Evolutionary conservation across 2,797 vertebrate genomes (phyloP).

Genomic region (Acipenser oxyrinchus): DNA sequence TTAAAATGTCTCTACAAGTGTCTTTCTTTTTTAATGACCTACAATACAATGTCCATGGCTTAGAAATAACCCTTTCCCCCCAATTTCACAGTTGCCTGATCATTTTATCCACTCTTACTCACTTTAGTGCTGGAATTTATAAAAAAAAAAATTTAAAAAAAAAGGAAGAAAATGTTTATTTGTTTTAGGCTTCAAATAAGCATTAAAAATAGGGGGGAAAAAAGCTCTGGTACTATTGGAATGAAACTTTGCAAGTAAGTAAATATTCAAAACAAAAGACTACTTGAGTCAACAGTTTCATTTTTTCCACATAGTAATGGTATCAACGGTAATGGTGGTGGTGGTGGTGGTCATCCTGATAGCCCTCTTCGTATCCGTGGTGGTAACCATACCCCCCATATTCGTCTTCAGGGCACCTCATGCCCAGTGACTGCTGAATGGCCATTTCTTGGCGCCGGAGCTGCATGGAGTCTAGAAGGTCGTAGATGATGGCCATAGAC

Average conservation of each 20-base stretch:
- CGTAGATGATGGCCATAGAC: slow-evolving; percentile 95
- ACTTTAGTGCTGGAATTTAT: no score
- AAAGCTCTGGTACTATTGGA: slow-evolving; percentile 14
- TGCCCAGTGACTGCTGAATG: slow-evolving; percentile 93
- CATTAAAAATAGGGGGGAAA: neutral
- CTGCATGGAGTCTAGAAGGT: slow-evolving; percentile 97
- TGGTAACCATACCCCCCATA: slow-evolving; percentile 94
- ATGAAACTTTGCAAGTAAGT: neutral
- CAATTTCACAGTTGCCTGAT: no score
- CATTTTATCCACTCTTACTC: no score
- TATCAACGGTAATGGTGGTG: slow-evolving; percentile 81
- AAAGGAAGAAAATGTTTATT: neutral
- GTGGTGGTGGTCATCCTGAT: slow-evolving; percentile 76
- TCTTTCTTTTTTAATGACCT: slow-evolving; percentile 37
- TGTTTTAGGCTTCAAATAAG: neutral
- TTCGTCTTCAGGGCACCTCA: slow-evolving; percentile 94
- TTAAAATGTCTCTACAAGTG: slow-evolving; percentile 29
- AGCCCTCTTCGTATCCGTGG: slow-evolving; percentile 87
- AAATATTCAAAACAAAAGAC: neutral
- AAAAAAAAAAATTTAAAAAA: no score
- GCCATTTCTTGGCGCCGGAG: slow-evolving; percentile 97
- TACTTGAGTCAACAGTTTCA: slow-evolving; percentile 17
- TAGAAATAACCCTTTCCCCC: slow-evolving; percentile 25
- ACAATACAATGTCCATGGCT: slow-evolving; percentile 39
- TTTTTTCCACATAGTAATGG: slow-evolving; percentile 64